phyloP scores from a whole-genome alignment of 2,888 invertebrate species.

The Crossocerus cetratus region DNA sequence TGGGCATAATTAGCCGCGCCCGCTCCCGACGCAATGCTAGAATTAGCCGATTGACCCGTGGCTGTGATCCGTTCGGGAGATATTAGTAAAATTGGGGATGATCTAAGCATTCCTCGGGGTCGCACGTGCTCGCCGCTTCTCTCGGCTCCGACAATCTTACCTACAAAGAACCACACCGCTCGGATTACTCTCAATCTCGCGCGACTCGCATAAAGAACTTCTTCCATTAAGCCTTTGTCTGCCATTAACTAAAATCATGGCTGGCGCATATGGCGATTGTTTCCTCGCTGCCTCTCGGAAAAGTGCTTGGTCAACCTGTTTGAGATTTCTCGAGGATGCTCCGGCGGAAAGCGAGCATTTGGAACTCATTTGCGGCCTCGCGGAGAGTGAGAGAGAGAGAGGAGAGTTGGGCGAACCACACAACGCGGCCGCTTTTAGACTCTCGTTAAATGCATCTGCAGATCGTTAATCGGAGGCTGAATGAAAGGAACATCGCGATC shows the following conservation, averaged over 20 bases:
- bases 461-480: constrained; percentile 57
- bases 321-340: too few relatives aligned
- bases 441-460: constrained; percentile 55
- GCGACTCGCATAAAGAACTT: too few relatives aligned
- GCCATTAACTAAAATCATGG: too few relatives aligned
- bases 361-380: not conserved
- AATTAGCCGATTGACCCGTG: constrained; percentile 54
- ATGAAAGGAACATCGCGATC: constrained; percentile 61
- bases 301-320: too few relatives aligned
- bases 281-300: too few relatives aligned
- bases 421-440: constrained; percentile 43
- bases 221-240: too few relatives aligned
- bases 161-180: constrained; percentile 18
- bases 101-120: constrained; percentile 34
- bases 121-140: constrained; percentile 17
- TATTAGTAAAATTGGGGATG: constrained; percentile 43
- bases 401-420: constrained; percentile 32
- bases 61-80: constrained; percentile 25
- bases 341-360: not conserved
- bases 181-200: too few relatives aligned
- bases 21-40: constrained; percentile 41
- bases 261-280: too few relatives aligned
- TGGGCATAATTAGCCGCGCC: constrained; percentile 49
- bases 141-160: not conserved
- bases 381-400: not conserved